Conservation (phyloP, 2,797 vertebrate species). For the Sebastes baramenuke region DNA sequence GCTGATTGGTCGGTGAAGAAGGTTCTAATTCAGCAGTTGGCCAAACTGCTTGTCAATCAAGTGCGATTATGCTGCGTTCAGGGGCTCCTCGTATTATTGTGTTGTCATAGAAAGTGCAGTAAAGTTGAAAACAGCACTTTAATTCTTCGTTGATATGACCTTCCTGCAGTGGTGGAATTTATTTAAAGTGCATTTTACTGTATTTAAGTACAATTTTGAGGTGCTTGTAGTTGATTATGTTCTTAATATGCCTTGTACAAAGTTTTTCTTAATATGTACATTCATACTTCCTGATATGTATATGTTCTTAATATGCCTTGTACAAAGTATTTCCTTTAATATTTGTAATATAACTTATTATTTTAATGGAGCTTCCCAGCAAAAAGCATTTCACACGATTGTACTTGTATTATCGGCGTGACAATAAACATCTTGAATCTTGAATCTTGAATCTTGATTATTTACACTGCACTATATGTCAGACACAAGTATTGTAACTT, state of each 20-base stretch:
- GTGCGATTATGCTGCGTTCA: conserved; percentile 51
- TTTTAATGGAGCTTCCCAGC: too few relatives aligned
- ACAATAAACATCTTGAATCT: too few relatives aligned
- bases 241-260: too few relatives aligned
- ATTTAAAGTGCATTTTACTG: not conserved
- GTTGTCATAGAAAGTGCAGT: not conserved
- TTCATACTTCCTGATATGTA: too few relatives aligned
- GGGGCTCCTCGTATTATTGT: not conserved
- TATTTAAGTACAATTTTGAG: not conserved
- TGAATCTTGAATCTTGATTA: too few relatives aligned
- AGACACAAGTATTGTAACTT: not conserved
- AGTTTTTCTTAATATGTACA: too few relatives aligned
- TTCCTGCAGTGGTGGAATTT: not conserved
- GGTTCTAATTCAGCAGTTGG: conserved; percentile 36
- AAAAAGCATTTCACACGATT: too few relatives aligned
- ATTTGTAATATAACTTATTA: too few relatives aligned
- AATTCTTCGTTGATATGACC: not conserved
- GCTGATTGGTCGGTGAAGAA: conserved; percentile 68
- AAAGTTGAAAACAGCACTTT: not conserved
- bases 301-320: too few relatives aligned
- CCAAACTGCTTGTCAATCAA: conserved; percentile 53
- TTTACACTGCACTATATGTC: too few relatives aligned
- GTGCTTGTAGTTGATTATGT: not conserved
- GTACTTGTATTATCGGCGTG: too few relatives aligned
- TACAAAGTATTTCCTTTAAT: too few relatives aligned